A percentile compares a stretch with the other conserved stretches of the same genome.
Evolutionary conservation across 2,113 vertebrate genomes (phyloP).

Genomic region (Nyctereutes procyonoides): DNA sequence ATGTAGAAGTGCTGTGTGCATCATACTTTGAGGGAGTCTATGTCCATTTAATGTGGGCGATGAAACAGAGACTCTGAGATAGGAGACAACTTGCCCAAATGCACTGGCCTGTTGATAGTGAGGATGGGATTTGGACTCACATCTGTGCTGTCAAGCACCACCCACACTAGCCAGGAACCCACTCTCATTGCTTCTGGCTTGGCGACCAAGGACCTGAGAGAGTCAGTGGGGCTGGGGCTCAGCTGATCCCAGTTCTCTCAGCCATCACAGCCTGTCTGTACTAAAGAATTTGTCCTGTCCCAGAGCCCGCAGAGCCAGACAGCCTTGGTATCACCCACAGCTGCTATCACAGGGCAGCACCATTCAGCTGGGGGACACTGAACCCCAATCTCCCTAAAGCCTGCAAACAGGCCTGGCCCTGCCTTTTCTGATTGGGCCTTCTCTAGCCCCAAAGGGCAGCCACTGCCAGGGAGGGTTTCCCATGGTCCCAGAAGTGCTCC

Average conservation of each 20-base stretch:
- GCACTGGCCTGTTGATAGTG: neutral
- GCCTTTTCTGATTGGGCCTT: neutral
- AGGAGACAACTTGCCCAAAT: neutral
- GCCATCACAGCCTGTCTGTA: neutral
- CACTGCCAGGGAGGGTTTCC: neutral
- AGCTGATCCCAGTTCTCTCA: neutral
- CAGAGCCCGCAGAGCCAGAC: rapidly evolving
- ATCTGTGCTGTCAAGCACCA: neutral
- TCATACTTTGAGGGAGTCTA: neutral
- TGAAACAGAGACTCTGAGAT: neutral
- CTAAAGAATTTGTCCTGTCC: neutral
- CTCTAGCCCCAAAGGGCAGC: neutral
- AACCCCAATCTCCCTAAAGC: neutral
- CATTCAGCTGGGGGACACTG: neutral
- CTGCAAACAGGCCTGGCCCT: neutral
- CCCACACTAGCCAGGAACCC: no score
- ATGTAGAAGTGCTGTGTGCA: rapidly evolving
- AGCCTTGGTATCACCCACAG: neutral
- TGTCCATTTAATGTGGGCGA: rapidly evolving
- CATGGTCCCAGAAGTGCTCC: neutral
- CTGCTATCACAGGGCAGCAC: neutral
- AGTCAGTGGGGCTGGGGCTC: neutral
- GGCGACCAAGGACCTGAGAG: neutral
- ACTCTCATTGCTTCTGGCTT: neutral
- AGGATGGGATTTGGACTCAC: neutral